These are phyloP conservation scores for Carduelis carduelis DNA, from an alignment of 2,797 vertebrate species.

Conservation along the genomic window DNA sequence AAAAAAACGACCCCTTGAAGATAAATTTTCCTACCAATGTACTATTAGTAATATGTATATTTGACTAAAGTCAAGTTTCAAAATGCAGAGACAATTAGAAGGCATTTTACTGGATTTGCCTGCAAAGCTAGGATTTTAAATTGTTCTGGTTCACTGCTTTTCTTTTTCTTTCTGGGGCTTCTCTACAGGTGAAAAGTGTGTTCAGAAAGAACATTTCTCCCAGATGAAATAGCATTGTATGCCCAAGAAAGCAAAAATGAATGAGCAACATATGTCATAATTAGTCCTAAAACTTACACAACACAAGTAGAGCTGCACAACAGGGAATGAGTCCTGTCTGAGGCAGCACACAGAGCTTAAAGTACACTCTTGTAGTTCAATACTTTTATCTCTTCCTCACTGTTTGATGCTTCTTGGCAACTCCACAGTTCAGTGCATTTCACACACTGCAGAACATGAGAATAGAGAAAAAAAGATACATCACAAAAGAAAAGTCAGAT, in stretches of 20 bases:
- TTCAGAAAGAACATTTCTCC: background rate
- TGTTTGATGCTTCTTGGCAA: constrained; percentile 11
- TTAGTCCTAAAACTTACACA: background rate
- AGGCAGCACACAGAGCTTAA: background rate
- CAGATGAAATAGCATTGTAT: background rate
- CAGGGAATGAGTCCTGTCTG: background rate
- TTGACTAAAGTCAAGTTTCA: background rate
- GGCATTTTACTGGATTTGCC: background rate
- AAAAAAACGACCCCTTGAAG: background rate
- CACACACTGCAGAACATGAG: background rate
- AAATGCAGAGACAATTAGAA: background rate
- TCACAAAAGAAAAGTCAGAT: background rate
- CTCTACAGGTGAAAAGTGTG: background rate
- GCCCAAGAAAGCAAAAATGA: background rate
- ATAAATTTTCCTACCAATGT: background rate
- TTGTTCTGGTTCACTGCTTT: background rate
- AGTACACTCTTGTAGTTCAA: background rate
- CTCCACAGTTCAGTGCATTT: constrained; percentile 25
- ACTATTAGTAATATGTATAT: background rate
- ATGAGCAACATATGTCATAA: background rate
- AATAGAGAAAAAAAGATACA: background rate
- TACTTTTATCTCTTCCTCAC: constrained; percentile 32
- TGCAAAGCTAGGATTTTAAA: background rate
- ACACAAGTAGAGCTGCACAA: background rate
- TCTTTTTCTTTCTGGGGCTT: background rate